phyloP scores from a whole-genome alignment of 2,888 invertebrate species.

The Drosophila lutescens region DNA sequence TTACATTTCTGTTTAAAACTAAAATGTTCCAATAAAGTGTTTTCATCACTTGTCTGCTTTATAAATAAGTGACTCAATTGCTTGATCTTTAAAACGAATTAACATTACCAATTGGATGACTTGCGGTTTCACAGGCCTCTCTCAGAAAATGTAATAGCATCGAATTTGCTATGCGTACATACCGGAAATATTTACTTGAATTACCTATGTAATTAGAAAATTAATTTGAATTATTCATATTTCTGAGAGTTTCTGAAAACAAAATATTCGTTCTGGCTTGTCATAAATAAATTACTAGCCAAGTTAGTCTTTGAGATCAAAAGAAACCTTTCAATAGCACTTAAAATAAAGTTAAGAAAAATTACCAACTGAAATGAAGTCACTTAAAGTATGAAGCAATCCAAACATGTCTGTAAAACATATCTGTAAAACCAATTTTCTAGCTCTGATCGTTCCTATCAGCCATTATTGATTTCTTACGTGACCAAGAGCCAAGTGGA shows the following conservation, averaged over 20 bases:
- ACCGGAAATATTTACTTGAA: neutral
- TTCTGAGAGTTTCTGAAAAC: too few species aligned
- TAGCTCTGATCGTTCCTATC: conserved; percentile 5
- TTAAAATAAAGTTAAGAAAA: neutral
- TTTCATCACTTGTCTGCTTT: neutral
- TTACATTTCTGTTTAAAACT: too few species aligned
- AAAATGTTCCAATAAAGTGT: neutral
- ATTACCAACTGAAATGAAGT: neutral
- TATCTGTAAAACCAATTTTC: conserved; percentile 5
- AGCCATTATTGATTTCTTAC: conserved; percentile 12
- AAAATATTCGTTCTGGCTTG: too few species aligned
- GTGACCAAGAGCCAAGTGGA: conserved; percentile 22
- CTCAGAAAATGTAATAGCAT: too few species aligned
- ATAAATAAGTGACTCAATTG: neutral
- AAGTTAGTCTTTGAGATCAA: neutral
- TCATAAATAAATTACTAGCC: too few species aligned
- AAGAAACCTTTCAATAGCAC: too few species aligned
- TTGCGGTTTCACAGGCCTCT: neutral
- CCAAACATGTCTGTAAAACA: conserved; percentile 2
- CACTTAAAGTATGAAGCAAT: neutral
- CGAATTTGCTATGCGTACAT: neutral
- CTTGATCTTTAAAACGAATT: neutral
- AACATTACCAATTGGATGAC: neutral
- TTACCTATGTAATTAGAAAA: neutral
- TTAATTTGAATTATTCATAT: too few species aligned